Base-by-base conservation (phyloP, 2,797 vertebrate genomes). In the Chaetophractus vellerosus region DNA sequence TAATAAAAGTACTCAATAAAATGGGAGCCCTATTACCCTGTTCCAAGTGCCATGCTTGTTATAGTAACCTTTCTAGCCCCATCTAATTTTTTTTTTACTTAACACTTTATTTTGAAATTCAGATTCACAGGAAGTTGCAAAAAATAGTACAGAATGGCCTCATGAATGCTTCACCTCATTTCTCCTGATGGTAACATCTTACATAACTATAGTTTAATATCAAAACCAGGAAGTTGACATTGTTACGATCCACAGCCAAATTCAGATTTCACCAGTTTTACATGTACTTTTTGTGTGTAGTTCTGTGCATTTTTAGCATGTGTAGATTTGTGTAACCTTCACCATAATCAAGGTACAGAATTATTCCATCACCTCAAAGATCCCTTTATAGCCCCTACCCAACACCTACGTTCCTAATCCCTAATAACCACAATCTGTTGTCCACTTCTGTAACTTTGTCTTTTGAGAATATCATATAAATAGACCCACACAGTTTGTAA, bases 401-500 rank as follows among this genome's bases (percentile, higher is more conserved):
- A 26, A 78, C 16, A 38, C 6, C 10, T 14, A 2, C 26, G 3
- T 50, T 36, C 16, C 71, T 88, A 23, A 72, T 36, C 31, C 28
- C 18, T 18, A 55, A 36, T 9, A 88, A 38, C 24, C n/a, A 38
- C 41, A 10, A 38, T 78, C 33, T 86, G 50, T 80, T 83, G 24
- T 80, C 28, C 15, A 26, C 57, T 18, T 88, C 57, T 93, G 48
- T 89, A 72, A 59, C 88, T 86, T 88, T 90, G 74, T 86, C 69
- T 85, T 92, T 93, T 85, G 82, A 92, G 69, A 88, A n/a, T 84
- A 59, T 90, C 89, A 21, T 68, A 55, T 83, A 90, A 90, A 90
- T 80, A 36, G 66, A 89, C 90, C 76, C 64, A 78, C 48, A 23
- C 1, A 48, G 7, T 55, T 14, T 81, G 41, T 85, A 76, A 55